Conservation (phyloP, 2,797 vertebrate species). For the Lophotriccus pileatus region DNA sequence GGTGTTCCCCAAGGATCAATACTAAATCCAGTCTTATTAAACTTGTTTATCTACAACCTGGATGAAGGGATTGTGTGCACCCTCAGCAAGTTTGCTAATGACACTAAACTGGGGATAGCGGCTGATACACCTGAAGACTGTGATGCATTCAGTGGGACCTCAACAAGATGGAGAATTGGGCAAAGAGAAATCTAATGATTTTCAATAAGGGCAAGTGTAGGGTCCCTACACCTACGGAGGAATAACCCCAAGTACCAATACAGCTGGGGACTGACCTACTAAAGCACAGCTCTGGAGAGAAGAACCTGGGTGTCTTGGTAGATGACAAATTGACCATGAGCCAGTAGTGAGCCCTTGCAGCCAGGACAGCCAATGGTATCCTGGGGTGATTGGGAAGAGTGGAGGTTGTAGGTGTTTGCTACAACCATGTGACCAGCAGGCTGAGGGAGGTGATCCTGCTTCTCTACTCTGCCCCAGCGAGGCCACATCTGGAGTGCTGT, state of each 20-base stretch:
- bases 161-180: neutral
- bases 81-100: neutral
- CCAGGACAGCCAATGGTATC: neutral
- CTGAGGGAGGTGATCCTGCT: neutral
- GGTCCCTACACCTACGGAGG: neutral
- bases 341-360: neutral
- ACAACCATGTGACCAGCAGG: neutral
- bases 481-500: neutral
- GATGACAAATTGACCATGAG: neutral
- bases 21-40: neutral
- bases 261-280: neutral
- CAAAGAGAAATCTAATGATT: neutral
- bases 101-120: rapidly evolving
- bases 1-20: neutral
- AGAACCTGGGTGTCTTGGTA: neutral
- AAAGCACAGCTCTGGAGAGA: neutral
- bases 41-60: neutral
- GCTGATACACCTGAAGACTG: neutral
- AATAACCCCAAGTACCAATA: neutral
- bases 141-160: neutral
- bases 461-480: neutral
- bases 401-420: no score
- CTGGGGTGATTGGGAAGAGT: neutral
- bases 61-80: neutral
- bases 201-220: neutral